Percentiles rank a stretch among this genome's conserved stretches.
Conservation (phyloP, 2,888 invertebrate genomes). For the Julus scanicus region DNA sequence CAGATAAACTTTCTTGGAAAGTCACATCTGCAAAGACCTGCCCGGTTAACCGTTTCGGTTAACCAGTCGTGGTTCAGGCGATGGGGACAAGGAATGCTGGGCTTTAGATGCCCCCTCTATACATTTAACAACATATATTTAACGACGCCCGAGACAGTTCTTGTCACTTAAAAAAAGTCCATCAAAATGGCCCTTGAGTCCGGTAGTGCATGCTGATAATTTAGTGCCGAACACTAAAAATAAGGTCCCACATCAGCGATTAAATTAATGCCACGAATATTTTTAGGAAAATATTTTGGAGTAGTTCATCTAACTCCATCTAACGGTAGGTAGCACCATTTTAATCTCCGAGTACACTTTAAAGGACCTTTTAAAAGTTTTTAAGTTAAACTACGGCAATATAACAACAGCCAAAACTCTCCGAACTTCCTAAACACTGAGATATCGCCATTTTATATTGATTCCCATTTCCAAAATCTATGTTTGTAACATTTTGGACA, state of each 20-base stretch:
- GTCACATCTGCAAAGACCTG: conserved; percentile 49
- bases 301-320: too few relatives aligned
- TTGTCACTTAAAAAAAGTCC: too few relatives aligned
- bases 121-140: neutral
- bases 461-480: neutral
- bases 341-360: too few relatives aligned
- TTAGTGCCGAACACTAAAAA: neutral
- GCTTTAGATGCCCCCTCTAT: neutral
- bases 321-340: too few relatives aligned
- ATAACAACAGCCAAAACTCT: too few relatives aligned
- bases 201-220: neutral
- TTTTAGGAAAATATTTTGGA: too few relatives aligned
- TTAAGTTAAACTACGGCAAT: too few relatives aligned
- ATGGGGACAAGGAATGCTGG: conserved; percentile 27
- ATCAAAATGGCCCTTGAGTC: too few relatives aligned
- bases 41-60: neutral
- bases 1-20: conserved; percentile 52
- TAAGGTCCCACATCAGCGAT: too few relatives aligned
- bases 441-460: neutral
- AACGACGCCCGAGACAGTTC: neutral
- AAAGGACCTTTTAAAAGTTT: too few relatives aligned
- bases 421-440: too few relatives aligned
- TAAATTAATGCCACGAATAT: too few relatives aligned
- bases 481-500: neutral
- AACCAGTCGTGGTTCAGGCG: neutral